Conservation (phyloP, 2,888 invertebrate species). For the Busseola fusca region DNA sequence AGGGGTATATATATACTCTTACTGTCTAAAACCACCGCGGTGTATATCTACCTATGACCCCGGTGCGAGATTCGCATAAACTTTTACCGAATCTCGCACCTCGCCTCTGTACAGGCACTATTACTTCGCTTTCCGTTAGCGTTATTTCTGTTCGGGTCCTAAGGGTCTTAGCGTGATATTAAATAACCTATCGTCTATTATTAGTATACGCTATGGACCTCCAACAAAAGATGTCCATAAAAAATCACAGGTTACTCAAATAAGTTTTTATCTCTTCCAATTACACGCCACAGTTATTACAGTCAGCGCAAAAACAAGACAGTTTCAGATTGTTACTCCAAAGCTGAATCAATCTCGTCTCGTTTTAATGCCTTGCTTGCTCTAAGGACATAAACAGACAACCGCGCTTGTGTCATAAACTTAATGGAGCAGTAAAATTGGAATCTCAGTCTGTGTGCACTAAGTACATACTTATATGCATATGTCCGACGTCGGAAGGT, state of each 20-base stretch:
- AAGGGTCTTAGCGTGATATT: background rate
- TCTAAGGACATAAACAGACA: constrained; percentile 34
- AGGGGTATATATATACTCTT: too few relatives aligned
- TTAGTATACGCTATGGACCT: background rate
- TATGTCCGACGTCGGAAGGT: constrained; percentile 8
- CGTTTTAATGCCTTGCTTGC: constrained; percentile 32
- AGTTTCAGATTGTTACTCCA: background rate
- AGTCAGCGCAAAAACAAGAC: constrained; percentile 7
- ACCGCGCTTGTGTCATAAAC: constrained; percentile 39
- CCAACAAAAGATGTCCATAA: background rate
- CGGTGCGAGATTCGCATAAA: too few relatives aligned
- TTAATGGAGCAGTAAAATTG: constrained; percentile 52
- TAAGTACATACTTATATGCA: constrained; percentile 12
- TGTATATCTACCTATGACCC: too few relatives aligned
- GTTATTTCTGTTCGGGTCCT: background rate
- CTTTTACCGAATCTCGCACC: too few relatives aligned
- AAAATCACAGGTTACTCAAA: background rate
- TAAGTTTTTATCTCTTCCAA: background rate
- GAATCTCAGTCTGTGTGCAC: constrained; percentile 10
- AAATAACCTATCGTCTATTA: background rate
- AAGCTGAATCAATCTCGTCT: constrained; percentile 21
- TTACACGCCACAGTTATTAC: background rate
- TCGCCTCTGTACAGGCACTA: too few relatives aligned
- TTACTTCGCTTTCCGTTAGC: too few relatives aligned
- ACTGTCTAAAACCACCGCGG: too few relatives aligned